Percentiles rank a stretch among this genome's conserved stretches.
Conservation (phyloP, 2,888 invertebrate genomes). For the Criorhina ranunculi region DNA sequence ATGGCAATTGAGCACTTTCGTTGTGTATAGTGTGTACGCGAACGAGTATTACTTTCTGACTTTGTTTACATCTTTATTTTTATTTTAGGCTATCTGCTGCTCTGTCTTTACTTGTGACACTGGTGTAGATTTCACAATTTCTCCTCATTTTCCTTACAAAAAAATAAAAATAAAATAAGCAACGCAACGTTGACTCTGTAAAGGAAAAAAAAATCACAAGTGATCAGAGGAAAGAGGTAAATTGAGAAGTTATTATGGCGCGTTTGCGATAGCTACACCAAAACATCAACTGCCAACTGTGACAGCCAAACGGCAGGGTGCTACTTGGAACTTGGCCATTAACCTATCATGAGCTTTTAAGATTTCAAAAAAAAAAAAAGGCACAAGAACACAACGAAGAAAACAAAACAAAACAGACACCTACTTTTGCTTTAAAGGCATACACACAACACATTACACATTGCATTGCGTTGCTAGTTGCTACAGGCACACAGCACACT, state of each 20-base stretch:
- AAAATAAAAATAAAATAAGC: constrained; percentile 11
- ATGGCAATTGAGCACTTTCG: constrained; percentile 39
- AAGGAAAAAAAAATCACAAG: background rate
- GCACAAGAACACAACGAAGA: constrained; percentile 17
- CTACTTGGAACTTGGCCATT: constrained; percentile 57
- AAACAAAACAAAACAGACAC: constrained; percentile 8
- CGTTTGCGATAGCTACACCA: background rate
- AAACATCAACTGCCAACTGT: constrained; percentile 36
- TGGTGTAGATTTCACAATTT: constrained; percentile 60
- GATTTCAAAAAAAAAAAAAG: constrained; percentile 46
- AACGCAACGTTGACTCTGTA: constrained; percentile 1
- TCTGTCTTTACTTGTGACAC: background rate
- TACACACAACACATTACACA: too few species aligned
- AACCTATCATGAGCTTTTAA: constrained; percentile 49
- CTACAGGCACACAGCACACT: constrained; percentile 1
- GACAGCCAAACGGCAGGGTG: constrained; percentile 37
- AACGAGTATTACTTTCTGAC: constrained; percentile 18
- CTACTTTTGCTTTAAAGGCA: background rate
- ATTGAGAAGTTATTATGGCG: constrained; percentile 30
- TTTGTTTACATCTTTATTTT: constrained; percentile 20
- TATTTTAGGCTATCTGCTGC: background rate
- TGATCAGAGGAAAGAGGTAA: constrained; percentile 12
- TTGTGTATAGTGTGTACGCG: constrained; percentile 13
- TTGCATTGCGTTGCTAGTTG: background rate
- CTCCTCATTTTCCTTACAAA: constrained; percentile 38